phyloP scores from a whole-genome alignment of 2,113 vertebrate species.

The Corythaixoides concolor region DNA sequence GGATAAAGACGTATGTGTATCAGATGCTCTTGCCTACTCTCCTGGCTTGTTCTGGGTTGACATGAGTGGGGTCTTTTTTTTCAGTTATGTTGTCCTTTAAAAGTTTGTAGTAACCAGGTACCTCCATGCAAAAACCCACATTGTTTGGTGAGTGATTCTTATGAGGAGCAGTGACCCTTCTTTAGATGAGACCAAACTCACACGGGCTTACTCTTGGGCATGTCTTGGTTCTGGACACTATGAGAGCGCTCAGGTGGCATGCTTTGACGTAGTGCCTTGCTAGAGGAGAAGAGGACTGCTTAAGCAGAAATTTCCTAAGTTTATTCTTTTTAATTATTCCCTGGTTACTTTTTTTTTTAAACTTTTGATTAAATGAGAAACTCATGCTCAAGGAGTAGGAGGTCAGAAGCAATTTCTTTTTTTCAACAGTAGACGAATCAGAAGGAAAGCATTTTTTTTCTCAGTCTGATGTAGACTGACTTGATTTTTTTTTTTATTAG shows the following conservation, averaged over 20 bases:
- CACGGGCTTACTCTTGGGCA: neutral
- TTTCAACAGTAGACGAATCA: neutral
- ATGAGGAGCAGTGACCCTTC: neutral
- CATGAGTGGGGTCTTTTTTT: neutral
- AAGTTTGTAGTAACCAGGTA: neutral
- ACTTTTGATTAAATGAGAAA: neutral
- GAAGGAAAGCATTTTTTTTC: neutral
- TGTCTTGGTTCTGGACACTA: neutral
- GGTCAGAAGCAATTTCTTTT: neutral
- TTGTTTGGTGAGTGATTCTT: neutral
- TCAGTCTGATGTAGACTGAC: neutral
- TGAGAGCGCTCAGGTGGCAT: neutral
- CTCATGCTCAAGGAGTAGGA: neutral
- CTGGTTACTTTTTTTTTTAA: neutral
- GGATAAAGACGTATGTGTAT: conserved; percentile 86
- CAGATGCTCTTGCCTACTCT: neutral
- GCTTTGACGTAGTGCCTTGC: neutral
- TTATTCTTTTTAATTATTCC: neutral
- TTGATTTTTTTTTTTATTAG: neutral
- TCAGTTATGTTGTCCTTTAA: neutral
- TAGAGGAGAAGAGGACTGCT: neutral
- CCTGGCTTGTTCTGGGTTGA: neutral
- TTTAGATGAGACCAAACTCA: neutral
- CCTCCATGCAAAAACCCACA: neutral
- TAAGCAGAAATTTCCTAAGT: neutral